Base-by-base conservation (phyloP, 2,888 invertebrate species). In the Agonopterix heracliana region DNA sequence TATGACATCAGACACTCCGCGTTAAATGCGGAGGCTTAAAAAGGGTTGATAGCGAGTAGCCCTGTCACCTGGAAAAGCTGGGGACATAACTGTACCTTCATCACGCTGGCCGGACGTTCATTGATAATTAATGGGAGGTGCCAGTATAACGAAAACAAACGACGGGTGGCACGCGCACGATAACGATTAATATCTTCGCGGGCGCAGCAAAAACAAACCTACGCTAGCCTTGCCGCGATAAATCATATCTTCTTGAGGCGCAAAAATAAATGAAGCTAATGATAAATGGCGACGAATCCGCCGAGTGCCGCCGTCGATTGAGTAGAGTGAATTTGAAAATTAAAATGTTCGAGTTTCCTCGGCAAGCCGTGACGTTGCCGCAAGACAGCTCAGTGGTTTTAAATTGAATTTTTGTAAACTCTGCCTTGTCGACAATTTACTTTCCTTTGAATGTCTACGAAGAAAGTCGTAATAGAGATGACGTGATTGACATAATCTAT, bases 251-350 rank as follows among this genome's bases (percentile, higher is more conserved):
- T 64, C 74, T 81, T 76, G 57, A 81, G 84, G 78, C 82, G 78
- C 84, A 86, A 86, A 87, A 87, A 87, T 88, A 86, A 87, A 87
- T 87, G 87, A 86, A 82, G 74, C 78, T 77, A 82, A 86, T 86
- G 87, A 88, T 87, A 85, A 88, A 88, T 85, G 81, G 78, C 69
- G 75, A 78, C 66, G 76, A 75, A 80, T 77, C 76, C 76, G 70
- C 68, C 61, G 68, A 75, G 70, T 73, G 68, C 64, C 63, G 71
- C 65, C 70, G 71, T 68, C 77, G 68, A 84, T 84, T 75, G 80
- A 78, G 77, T 70, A 63, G 67, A 74, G 72, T 71, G 72, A 78
- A 75, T 78, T 78, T 73, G 64, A 67, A 76, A 78, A 80, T 78
- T 77, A 71, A 79, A 78, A 76, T 63, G 50, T 49, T 50, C 54